These are phyloP conservation scores for Hesperia comma DNA, from an alignment of 2,888 invertebrate genomes.

Conservation along the genomic window DNA sequence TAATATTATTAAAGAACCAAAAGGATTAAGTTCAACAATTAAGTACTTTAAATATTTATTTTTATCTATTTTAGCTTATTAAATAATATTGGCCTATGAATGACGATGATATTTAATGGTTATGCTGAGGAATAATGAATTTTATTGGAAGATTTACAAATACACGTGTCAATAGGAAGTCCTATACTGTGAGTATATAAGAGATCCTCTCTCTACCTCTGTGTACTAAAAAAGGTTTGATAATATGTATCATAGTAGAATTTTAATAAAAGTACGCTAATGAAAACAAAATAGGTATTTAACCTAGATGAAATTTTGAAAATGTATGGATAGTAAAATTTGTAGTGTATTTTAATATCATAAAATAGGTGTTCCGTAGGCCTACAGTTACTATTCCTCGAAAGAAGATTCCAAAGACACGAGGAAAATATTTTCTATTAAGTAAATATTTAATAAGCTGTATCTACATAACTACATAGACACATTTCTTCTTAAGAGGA, in stretches of 20 bases:
- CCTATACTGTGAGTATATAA: neutral
- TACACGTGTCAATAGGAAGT: neutral
- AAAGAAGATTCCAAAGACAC: conserved; percentile 44
- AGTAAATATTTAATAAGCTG: conserved; percentile 37
- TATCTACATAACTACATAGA: conserved; percentile 44
- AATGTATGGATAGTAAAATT: conserved; percentile 38
- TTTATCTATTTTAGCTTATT: conserved; percentile 21
- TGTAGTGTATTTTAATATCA: conserved; percentile 41
- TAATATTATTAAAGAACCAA: conserved; percentile 19
- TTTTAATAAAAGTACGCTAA: conserved; percentile 17
- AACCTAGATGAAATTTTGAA: conserved; percentile 31
- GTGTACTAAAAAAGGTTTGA: conserved; percentile 1
- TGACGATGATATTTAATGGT: conserved; percentile 30
- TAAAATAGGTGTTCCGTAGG: conserved; percentile 46
- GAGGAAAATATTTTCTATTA: conserved; percentile 24
- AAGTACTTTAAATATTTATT: conserved; percentile 28
- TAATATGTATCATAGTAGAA: conserved; percentile 38
- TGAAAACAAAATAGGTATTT: neutral
- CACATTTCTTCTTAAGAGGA: conserved; percentile 57
- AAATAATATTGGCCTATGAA: conserved; percentile 36
- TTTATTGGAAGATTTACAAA: conserved; percentile 18
- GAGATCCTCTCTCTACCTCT: neutral
- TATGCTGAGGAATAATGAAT: neutral
- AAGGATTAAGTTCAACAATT: conserved; percentile 17
- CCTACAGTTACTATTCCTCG: conserved; percentile 54